Evolutionary conservation across 1,140 invertebrate species (phyloP).

Genomic region (Drosophila pandora): DNA sequence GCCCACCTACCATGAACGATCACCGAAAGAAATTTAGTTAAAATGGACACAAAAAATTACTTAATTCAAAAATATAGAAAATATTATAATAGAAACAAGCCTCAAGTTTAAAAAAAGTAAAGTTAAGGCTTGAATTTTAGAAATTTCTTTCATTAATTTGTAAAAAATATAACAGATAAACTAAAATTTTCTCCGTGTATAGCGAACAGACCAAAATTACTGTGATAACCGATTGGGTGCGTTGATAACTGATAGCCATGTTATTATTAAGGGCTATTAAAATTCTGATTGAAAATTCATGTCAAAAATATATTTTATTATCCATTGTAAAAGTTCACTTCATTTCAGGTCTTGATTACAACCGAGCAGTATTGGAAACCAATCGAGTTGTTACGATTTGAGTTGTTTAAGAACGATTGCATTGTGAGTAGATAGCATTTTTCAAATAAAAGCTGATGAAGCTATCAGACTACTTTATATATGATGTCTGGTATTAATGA

Average conservation of each 20-base stretch:
- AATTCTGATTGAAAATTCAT: slow-evolving; percentile 84
- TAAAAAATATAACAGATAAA: no score
- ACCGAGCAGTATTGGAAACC: slow-evolving; percentile 31
- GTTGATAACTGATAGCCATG: slow-evolving; percentile 81
- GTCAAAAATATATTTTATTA: slow-evolving; percentile 83
- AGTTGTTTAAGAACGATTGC: slow-evolving; percentile 39
- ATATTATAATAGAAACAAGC: no score
- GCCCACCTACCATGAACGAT: not conserved
- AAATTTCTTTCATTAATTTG: not conserved
- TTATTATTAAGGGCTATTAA: slow-evolving; percentile 83
- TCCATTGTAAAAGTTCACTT: slow-evolving; percentile 70
- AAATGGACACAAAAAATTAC: no score
- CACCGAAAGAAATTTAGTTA: not conserved
- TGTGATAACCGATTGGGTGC: slow-evolving; percentile 74
- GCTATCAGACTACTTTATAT: slow-evolving; percentile 19
- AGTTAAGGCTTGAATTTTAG: not conserved
- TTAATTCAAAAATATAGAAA: no score
- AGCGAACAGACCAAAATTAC: slow-evolving; percentile 60
- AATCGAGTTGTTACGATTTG: slow-evolving; percentile 33
- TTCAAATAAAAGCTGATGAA: slow-evolving; percentile 27
- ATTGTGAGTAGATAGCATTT: slow-evolving; percentile 26
- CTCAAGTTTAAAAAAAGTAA: no score
- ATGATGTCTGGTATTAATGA: slow-evolving; percentile 1
- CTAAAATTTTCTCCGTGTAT: slow-evolving; percentile 9
- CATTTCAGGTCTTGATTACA: slow-evolving; percentile 63